Evolutionary conservation across 2,797 vertebrate species (phyloP).

Genomic region (Petrocephalus sullivani): DNA sequence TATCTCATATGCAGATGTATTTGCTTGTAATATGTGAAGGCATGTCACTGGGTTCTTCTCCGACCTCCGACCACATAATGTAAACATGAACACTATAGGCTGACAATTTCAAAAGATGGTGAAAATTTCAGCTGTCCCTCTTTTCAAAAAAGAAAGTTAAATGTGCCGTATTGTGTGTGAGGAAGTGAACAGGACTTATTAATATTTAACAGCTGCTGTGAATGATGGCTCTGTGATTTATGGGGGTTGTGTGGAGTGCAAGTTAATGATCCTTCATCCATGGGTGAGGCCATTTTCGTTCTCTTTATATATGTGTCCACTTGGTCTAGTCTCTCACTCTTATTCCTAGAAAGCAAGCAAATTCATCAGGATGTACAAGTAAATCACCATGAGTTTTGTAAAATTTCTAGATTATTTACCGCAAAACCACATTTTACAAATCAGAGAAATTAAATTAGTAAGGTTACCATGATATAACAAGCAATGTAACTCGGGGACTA

Average conservation of each 20-base stretch:
- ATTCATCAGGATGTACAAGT: background rate
- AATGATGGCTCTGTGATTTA: conserved; percentile 65
- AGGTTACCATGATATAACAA: background rate
- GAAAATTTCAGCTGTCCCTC: conserved; percentile 24
- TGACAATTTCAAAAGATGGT: conserved; percentile 27
- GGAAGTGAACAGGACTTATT: conserved; percentile 53
- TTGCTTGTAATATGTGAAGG: background rate
- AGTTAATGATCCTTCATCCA: conserved; percentile 53
- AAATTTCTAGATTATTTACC: background rate
- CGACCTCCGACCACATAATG: background rate
- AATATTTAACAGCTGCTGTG: conserved; percentile 64
- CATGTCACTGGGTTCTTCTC: background rate
- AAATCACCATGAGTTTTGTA: background rate
- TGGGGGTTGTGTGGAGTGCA: conserved; percentile 59
- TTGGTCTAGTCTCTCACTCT: conserved; percentile 36
- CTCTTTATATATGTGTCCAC: conserved; percentile 24
- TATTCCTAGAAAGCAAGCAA: background rate
- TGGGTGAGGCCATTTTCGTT: conserved; percentile 39
- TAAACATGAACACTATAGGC: conserved; percentile 18
- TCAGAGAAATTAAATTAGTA: background rate
- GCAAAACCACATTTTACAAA: background rate
- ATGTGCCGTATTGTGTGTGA: conserved; percentile 43
- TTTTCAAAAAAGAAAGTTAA: conserved; percentile 15
- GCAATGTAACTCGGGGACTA: background rate
- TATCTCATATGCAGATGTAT: background rate